phyloP scores from a whole-genome alignment of 2,113 vertebrate genomes.

The Aphelocoma coerulescens region DNA sequence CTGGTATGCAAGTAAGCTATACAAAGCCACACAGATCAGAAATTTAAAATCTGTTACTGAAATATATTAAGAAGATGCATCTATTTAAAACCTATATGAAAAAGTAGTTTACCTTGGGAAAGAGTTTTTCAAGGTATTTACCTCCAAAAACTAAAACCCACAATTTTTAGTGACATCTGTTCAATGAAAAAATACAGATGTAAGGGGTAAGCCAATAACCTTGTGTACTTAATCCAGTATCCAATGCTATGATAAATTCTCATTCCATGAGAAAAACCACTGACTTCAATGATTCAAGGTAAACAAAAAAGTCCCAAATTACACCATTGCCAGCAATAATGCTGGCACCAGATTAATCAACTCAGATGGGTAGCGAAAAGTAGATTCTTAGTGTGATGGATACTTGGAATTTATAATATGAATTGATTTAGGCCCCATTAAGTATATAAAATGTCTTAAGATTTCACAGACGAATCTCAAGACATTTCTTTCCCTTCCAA shows the following conservation, averaged over 20 bases:
- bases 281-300: not conserved
- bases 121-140: slow-evolving; percentile 1
- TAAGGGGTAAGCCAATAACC: slow-evolving; percentile 12
- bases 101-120: slow-evolving; percentile 53
- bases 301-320: not conserved
- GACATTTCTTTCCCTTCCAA: slow-evolving; percentile 66
- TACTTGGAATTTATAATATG: not conserved
- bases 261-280: not conserved
- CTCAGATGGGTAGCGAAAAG: not conserved
- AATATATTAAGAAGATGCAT: slow-evolving; percentile 38
- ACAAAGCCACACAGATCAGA: slow-evolving; percentile 34
- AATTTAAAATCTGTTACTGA: slow-evolving; percentile 33
- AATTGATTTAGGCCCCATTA: slow-evolving; percentile 40
- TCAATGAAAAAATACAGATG: slow-evolving; percentile 19
- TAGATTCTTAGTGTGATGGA: not conserved
- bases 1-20: slow-evolving; percentile 35
- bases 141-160: not conserved
- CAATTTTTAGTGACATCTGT: slow-evolving; percentile 9
- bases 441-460: slow-evolving; percentile 42
- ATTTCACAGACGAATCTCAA: slow-evolving; percentile 54
- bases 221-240: slow-evolving; percentile 2
- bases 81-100: slow-evolving; percentile 46
- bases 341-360: not conserved
- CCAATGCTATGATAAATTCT: not conserved
- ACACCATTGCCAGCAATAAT: not conserved